Evolutionary conservation across 1,140 invertebrate genomes (phyloP), one percentile per base, ranked within the genome.

Genomic region (Daktulosphaira vitifoliae): DNA sequence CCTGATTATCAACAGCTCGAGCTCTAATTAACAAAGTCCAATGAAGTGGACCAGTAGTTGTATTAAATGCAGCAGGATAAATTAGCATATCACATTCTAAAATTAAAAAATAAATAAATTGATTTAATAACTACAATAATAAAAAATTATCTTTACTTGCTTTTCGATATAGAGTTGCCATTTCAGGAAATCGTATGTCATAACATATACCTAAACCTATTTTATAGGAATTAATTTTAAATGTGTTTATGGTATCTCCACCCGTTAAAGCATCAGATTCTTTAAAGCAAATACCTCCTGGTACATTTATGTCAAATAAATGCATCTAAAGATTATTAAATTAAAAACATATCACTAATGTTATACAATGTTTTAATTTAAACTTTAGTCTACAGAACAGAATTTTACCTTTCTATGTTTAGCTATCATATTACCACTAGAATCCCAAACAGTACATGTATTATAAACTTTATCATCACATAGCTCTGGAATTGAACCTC

Each of bases 41-140:
- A 74, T 96, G 93, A 11, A 88, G 75, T 1, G 92, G 92, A 0
- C 94, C 94, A 1, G 93, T 96, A 11, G 89, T 95, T 86, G 93
- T 90, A 76, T 95, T 96, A 73, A 96, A 97, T 13, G 92, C 92
- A 48, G 85, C 91, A n/a, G 92, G 92, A 76, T 93, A 96, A 9
- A 96, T 76, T 15, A 95, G 74, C 70, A 94, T 76, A 56, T 90
- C 81, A 71, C 91, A 94, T 2, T 89, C 89, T 87, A 69, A 68
- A 69, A 51, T 38, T 39, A 16, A 56, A 48, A 48, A 48, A 22
- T 48, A 5, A 48, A 48, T 4, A 16, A 16, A 7, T 48, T n/a
- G 20, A 6, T 5, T 48, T 48, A 7, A 48, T 7, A 48, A 22
- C 15, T 6, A 48, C 5, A 5, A n/a, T n/a, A 48, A 16, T 48